Evolutionary conservation across 2,797 vertebrate genomes (phyloP).

Genomic region (Catamblyrhynchus diadema): DNA sequence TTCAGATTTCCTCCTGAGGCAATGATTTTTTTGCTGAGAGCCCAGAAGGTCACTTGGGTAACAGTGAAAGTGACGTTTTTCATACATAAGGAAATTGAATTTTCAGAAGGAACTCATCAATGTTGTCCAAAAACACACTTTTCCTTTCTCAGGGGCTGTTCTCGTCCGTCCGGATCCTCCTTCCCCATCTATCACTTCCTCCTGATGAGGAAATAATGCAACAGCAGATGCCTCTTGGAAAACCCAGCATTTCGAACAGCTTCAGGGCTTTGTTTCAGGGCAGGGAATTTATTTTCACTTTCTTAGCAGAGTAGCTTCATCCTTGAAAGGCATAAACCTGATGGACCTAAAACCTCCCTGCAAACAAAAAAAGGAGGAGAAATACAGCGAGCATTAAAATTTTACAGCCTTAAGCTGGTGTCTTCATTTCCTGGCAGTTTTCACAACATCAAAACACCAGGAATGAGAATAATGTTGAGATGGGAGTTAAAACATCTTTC

Average conservation of each 20-base stretch:
- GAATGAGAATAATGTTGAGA: background rate
- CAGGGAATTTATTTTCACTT: background rate
- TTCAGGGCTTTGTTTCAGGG: background rate
- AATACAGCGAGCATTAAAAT: background rate
- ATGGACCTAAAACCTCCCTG: background rate
- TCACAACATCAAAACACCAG: background rate
- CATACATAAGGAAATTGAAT: conserved; percentile 32
- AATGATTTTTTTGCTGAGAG: background rate
- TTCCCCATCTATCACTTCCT: background rate
- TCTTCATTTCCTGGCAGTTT: conserved; percentile 1
- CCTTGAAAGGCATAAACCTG: background rate
- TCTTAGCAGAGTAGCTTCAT: background rate
- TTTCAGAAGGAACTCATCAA: background rate
- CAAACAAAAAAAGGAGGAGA: background rate
- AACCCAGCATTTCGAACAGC: background rate
- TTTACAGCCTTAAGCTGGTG: background rate
- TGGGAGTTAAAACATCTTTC: background rate
- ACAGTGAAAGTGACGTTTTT: background rate
- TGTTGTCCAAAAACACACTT: background rate
- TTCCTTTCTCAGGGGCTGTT: background rate
- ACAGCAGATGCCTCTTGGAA: background rate
- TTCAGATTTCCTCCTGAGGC: background rate
- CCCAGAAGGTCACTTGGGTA: background rate
- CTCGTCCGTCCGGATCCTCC: background rate
- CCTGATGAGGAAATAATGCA: background rate